Evolutionary conservation across 23 tunicate species (phyloP).

Genomic region (Styela plicata): DNA sequence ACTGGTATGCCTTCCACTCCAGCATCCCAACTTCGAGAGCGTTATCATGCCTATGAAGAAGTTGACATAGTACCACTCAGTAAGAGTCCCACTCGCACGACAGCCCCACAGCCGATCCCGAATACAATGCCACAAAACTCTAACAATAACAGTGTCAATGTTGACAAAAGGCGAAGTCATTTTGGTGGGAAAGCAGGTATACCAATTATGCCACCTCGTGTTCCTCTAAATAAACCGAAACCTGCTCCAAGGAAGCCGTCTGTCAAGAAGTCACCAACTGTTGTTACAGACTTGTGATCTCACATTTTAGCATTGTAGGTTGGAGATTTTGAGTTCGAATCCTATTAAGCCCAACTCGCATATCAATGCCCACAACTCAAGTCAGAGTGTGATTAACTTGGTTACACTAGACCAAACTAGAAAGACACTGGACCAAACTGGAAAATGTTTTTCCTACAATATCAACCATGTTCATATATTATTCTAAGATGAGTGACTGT

Average conservation of each 20-base stretch:
- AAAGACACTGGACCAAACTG: no score
- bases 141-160: slow-evolving; percentile 17
- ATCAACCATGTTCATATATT: no score
- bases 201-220: slow-evolving; percentile 12
- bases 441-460: no score
- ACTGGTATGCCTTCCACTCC: slow-evolving; percentile 15
- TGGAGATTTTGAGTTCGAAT: no score
- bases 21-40: slow-evolving; percentile 29
- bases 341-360: no score
- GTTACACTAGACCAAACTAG: no score
- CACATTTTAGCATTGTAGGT: no score
- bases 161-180: not conserved
- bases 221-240: slow-evolving; percentile 28
- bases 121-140: slow-evolving; percentile 17
- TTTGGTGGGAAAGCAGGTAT: not conserved
- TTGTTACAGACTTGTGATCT: slow-evolving; percentile 47
- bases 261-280: slow-evolving; percentile 13
- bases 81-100: slow-evolving; percentile 26
- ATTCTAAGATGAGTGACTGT: no score
- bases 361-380: no score
- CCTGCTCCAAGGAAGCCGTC: slow-evolving; percentile 69
- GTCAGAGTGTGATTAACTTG: no score
- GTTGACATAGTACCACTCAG: slow-evolving; percentile 42
- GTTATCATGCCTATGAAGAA: slow-evolving; percentile 81
- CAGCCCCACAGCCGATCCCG: slow-evolving; percentile 43